Conservation (phyloP, 2,797 vertebrate genomes). For the Synaphobranchus kaupii region DNA sequence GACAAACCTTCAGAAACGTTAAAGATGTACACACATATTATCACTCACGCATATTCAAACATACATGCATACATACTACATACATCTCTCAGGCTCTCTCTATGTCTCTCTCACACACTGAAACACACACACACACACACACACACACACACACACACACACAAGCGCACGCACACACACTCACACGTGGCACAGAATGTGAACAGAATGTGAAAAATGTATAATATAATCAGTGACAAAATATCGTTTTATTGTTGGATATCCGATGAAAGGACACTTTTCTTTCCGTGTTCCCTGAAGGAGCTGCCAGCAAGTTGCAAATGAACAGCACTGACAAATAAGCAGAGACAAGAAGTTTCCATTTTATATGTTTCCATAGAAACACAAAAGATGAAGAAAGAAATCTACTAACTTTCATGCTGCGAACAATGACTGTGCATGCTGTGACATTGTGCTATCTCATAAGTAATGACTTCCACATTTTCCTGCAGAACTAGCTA, state of each 20-base stretch:
- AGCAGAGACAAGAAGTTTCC: constrained; percentile 30
- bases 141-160: neutral
- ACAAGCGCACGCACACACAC: neutral
- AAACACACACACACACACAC: neutral
- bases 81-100: neutral
- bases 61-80: neutral
- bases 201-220: neutral
- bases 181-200: neutral
- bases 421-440: neutral
- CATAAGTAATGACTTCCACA: neutral
- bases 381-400: constrained; percentile 27
- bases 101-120: neutral
- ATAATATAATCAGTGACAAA: neutral
- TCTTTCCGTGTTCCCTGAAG: neutral
- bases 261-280: neutral
- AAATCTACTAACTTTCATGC: constrained; percentile 5
- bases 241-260: neutral
- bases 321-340: constrained; percentile 36
- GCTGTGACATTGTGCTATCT: constrained; percentile 10
- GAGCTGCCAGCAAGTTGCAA: constrained; percentile 7
- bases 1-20: constrained; percentile 8
- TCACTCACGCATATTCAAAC: neutral
- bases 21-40: constrained; percentile 17
- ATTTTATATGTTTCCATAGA: constrained; percentile 41
- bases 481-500: neutral